Base-by-base conservation (phyloP, 2,888 invertebrate species). In the Idaea straminata region DNA sequence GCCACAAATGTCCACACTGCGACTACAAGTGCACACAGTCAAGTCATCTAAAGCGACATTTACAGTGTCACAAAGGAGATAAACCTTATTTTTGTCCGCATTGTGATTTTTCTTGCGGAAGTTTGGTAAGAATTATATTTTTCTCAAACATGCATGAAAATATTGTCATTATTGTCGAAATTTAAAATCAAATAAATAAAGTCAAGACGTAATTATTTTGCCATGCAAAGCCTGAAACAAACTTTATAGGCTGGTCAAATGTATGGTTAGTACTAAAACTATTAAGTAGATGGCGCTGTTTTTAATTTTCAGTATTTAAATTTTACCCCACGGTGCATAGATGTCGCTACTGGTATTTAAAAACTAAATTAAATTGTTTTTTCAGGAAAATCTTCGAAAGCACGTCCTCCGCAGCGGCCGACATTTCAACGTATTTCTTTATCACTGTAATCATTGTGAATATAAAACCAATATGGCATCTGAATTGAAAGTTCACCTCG, bases 81-180 rank as follows among this genome's bases (percentile, higher is more conserved):
- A 97, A 97, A 83, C 98, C 98, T 0, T 98, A 96, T 87, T 94
- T 94, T 64, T 99, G 99, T 86, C 96, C 96, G 0, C 95, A 97
- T 83, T 99, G 98, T 83, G 78, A 91, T 35, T 96, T 96, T 77
- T 95, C 95, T 5, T 96, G 96, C 84, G 97, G 96, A 72, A 96
- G 95, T 79, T 93, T 96, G 92, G 96, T 97, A 87, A 94, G 93
- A 79, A 35, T 25, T 16, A 36, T 38, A n/a, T 59, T 59, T 36
- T 6, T 13, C n/a, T 61, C 13, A 6, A 5, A n/a, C 13, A 3
- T 58, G n/a, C 5, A n/a, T 15, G 13, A 58, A 3, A 58, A 10
- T 57, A 57, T 6, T n/a, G 13, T 6, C 13, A 13, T 15, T 57
- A 6, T 5, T 5, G 13, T 57, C 15, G 13, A 5, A 57, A 13